Conservation (phyloP, 2,888 invertebrate genomes). For the Mythimna vitellina region DNA sequence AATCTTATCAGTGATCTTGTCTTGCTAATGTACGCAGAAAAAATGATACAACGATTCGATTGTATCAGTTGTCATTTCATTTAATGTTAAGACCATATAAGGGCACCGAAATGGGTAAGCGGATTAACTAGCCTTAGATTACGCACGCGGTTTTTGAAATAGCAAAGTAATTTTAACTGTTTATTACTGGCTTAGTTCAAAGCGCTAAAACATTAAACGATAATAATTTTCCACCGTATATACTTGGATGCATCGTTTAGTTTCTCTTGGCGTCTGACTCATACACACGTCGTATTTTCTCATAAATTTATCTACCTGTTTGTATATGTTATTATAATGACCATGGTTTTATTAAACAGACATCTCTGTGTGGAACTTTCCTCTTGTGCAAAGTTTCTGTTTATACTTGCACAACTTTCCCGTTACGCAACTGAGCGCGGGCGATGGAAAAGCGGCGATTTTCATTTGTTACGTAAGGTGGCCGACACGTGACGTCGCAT, state of each 20-base stretch:
- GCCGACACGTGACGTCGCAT: slow-evolving; percentile 58
- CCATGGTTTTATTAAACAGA: slow-evolving; percentile 70
- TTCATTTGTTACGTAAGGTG: slow-evolving; percentile 75
- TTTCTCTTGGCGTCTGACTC: slow-evolving; percentile 70
- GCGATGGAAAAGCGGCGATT: slow-evolving; percentile 69
- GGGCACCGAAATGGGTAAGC: slow-evolving; percentile 17
- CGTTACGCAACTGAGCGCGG: slow-evolving; percentile 68
- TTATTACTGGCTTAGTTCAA: slow-evolving; percentile 32
- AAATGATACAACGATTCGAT: slow-evolving; percentile 66
- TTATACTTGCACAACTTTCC: slow-evolving; percentile 74
- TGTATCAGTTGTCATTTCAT: slow-evolving; percentile 72
- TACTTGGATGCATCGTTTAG: slow-evolving; percentile 40
- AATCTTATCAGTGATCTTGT: slow-evolving; percentile 59
- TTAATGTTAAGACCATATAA: slow-evolving; percentile 50
- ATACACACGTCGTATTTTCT: slow-evolving; percentile 66
- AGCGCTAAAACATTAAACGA: slow-evolving; percentile 41
- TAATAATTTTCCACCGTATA: slow-evolving; percentile 44
- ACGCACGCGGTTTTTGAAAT: slow-evolving; percentile 27
- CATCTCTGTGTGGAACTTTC: slow-evolving; percentile 73
- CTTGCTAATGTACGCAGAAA: slow-evolving; percentile 62
- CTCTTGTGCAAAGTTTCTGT: slow-evolving; percentile 67
- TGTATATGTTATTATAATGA: slow-evolving; percentile 70
- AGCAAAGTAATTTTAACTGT: slow-evolving; percentile 24
- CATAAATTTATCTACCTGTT: slow-evolving; percentile 6
- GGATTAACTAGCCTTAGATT: slow-evolving; percentile 16